Evolutionary conservation across 2,113 vertebrate genomes (phyloP).

Genomic region (Dasyprocta punctata): DNA sequence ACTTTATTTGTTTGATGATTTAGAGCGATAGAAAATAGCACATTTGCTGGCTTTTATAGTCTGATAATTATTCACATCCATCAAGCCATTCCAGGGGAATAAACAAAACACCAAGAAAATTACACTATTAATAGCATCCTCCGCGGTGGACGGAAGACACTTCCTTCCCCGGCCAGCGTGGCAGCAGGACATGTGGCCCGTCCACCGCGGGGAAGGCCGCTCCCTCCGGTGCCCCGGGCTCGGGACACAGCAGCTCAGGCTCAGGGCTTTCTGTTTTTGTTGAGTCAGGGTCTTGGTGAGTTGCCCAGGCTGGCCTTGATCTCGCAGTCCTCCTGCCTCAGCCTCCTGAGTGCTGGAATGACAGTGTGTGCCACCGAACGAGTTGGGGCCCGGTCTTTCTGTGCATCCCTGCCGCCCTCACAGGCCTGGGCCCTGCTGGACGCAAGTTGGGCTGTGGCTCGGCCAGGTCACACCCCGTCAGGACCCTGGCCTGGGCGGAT

Average conservation of each 20-base stretch:
- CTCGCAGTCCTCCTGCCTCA: neutral
- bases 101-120: slow-evolving; percentile 88
- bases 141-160: slow-evolving; percentile 56
- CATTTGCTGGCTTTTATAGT: slow-evolving; percentile 90
- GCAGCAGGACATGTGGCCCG: neutral
- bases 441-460: neutral
- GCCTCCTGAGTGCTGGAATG: neutral
- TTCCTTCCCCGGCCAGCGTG: neutral
- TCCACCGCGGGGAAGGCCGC: neutral
- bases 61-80: slow-evolving; percentile 90
- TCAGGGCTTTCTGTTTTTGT: neutral
- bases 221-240: neutral
- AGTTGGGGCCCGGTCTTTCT: neutral
- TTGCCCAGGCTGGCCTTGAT: neutral
- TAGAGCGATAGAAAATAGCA: slow-evolving; percentile 89
- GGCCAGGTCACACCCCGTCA: no score
- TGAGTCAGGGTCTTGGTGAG: neutral
- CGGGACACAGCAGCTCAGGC: neutral
- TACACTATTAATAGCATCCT: slow-evolving; percentile 87
- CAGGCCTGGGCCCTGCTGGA: neutral
- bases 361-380: neutral
- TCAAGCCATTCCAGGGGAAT: slow-evolving; percentile 88
- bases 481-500: neutral
- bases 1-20: slow-evolving; percentile 92
- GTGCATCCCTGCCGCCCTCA: neutral